phyloP scores from a whole-genome alignment of 2,113 vertebrate species.

The Paedocypris sp. region DNA sequence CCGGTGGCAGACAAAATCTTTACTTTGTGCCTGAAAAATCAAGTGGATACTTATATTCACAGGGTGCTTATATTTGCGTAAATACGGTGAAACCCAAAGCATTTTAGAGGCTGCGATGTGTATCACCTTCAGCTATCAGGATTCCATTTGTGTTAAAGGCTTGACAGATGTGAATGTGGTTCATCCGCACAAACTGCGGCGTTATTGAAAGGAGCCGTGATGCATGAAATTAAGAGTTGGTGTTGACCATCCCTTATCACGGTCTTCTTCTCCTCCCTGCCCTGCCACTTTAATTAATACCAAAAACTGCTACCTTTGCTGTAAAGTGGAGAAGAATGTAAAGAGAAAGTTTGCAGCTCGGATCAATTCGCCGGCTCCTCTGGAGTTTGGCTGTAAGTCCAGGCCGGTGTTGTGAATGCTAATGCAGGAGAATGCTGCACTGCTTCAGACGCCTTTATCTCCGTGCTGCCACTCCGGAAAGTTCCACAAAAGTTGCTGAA shows the following conservation, averaged over 20 bases:
- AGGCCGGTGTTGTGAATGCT: slow-evolving; percentile 27
- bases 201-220: slow-evolving; percentile 12
- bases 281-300: slow-evolving; percentile 32
- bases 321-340: slow-evolving; percentile 27
- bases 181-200: slow-evolving; percentile 19
- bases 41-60: no score
- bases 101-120: no score
- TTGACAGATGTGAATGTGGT: not conserved
- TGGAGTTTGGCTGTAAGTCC: not conserved
- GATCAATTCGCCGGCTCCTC: slow-evolving; percentile 29
- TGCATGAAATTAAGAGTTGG: slow-evolving; percentile 37
- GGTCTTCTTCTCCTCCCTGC: not conserved
- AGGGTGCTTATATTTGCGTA: no score
- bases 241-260: not conserved
- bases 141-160: not conserved
- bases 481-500: slow-evolving; percentile 3
- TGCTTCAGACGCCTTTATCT: slow-evolving; percentile 7
- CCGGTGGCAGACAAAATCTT: no score
- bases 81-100: no score
- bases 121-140: slow-evolving; percentile 6
- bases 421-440: slow-evolving; percentile 16
- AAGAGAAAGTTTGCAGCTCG: slow-evolving; percentile 11
- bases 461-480: not conserved
- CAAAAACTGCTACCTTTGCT: slow-evolving; percentile 32
- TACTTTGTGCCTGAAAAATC: no score